Percentiles rank a stretch among this genome's conserved stretches.
Evolutionary conservation across 2,797 vertebrate species (phyloP).

Genomic region (Chrysocyon brachyurus): DNA sequence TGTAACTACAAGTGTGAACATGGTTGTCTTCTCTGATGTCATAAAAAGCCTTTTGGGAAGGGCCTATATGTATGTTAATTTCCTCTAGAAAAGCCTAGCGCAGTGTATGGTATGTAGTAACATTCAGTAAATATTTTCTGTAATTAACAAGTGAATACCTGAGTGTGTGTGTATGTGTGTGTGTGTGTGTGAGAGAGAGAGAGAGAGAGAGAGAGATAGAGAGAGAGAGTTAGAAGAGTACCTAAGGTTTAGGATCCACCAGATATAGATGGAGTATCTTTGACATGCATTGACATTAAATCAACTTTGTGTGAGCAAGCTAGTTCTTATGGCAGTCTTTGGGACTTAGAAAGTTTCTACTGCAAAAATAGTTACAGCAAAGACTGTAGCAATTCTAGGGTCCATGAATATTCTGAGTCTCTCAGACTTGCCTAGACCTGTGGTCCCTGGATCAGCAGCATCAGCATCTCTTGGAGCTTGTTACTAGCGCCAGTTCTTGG

Average conservation of each 20-base stretch:
- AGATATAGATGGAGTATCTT: neutral
- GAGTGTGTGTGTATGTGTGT: neutral
- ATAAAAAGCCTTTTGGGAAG: neutral
- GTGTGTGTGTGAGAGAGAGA: no score
- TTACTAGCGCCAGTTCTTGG: neutral
- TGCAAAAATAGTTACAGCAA: neutral
- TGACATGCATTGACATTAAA: neutral
- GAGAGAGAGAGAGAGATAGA: no score
- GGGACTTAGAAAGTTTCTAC: neutral
- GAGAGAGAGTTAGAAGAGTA: neutral
- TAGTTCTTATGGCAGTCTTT: neutral
- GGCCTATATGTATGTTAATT: neutral
- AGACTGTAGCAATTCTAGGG: neutral
- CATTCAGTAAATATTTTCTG: neutral
- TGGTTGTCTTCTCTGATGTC: neutral
- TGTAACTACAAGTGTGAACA: neutral
- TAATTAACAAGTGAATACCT: neutral
- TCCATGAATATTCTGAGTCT: neutral
- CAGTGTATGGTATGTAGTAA: no score
- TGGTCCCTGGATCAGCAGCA: neutral
- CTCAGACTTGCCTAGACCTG: neutral
- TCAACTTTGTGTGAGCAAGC: neutral
- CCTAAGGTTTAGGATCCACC: neutral
- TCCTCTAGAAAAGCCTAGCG: neutral
- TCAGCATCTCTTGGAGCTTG: neutral